These are phyloP conservation scores for Forbesichthys agassizii DNA, from an alignment of 2,113 vertebrate species.

Conservation along the genomic window DNA sequence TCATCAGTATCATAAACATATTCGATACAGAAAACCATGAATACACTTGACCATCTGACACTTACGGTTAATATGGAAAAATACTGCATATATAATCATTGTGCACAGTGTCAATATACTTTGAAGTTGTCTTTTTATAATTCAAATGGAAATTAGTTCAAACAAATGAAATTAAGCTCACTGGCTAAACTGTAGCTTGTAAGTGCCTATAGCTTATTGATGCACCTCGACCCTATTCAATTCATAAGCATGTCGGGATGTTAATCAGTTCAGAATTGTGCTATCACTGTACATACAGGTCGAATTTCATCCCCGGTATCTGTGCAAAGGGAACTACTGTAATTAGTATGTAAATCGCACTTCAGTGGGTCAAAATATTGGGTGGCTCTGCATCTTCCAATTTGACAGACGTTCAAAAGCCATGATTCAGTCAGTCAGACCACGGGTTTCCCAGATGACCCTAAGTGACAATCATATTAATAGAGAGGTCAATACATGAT, in stretches of 20 bases:
- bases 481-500: conserved; percentile 58
- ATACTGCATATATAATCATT: background rate
- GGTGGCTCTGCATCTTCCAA: conserved; percentile 56
- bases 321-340: conserved; percentile 46
- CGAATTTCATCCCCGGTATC: conserved; percentile 19
- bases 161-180: conserved; percentile 27
- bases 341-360: conserved; percentile 71
- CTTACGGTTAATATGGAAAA: conserved; percentile 8
- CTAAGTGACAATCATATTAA: conserved; percentile 59
- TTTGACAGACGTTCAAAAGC: conserved; percentile 60
- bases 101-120: background rate
- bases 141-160: conserved; percentile 34
- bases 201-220: conserved; percentile 47
- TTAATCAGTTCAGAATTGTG: conserved; percentile 43
- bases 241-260: conserved; percentile 46
- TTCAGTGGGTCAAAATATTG: conserved; percentile 63
- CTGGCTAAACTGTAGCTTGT: conserved; percentile 41
- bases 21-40: background rate
- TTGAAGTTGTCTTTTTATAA: conserved; percentile 21
- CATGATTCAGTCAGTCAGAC: background rate
- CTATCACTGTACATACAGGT: conserved; percentile 29
- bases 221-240: conserved; percentile 46
- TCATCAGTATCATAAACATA: background rate
- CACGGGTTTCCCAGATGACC: conserved; percentile 56
- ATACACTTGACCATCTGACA: conserved; percentile 8